phyloP scores from a whole-genome alignment of 2,888 invertebrate genomes.

The Tipula confusa region DNA sequence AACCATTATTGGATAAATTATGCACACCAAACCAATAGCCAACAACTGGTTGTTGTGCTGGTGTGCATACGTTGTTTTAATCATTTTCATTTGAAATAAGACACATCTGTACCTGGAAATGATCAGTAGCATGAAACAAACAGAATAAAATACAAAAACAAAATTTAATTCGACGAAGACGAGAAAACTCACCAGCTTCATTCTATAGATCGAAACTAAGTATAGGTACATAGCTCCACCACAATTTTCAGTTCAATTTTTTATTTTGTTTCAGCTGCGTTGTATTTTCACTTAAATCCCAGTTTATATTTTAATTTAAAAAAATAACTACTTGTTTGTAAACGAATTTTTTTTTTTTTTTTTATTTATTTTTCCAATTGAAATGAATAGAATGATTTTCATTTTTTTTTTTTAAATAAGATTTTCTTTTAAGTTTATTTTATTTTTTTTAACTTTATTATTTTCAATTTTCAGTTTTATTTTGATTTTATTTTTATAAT shows the following conservation, averaged over 20 bases:
- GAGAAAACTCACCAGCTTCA: neutral
- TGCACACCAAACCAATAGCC: neutral
- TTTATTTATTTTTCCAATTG: slow-evolving; percentile 8
- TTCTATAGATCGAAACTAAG: neutral
- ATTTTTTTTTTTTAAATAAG: neutral
- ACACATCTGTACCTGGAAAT: slow-evolving; percentile 3
- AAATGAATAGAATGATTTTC: neutral
- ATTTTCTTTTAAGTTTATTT: neutral
- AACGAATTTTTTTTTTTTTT: neutral
- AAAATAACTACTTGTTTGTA: slow-evolving; percentile 16
- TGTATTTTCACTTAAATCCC: slow-evolving; percentile 3
- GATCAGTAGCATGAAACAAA: neutral
- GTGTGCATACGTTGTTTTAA: neutral
- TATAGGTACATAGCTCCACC: neutral
- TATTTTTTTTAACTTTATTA: neutral
- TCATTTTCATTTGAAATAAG: neutral
- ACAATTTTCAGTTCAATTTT: neutral
- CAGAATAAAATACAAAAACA: neutral
- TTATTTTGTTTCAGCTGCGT: neutral
- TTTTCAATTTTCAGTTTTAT: neutral
- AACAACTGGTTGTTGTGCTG: neutral
- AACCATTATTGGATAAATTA: neutral
- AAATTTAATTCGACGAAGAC: neutral
- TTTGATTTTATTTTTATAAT: neutral
- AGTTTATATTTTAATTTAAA: slow-evolving; percentile 7